Conservation (phyloP, 2,797 vertebrate genomes). For the Melanotaenia maccullochi region DNA sequence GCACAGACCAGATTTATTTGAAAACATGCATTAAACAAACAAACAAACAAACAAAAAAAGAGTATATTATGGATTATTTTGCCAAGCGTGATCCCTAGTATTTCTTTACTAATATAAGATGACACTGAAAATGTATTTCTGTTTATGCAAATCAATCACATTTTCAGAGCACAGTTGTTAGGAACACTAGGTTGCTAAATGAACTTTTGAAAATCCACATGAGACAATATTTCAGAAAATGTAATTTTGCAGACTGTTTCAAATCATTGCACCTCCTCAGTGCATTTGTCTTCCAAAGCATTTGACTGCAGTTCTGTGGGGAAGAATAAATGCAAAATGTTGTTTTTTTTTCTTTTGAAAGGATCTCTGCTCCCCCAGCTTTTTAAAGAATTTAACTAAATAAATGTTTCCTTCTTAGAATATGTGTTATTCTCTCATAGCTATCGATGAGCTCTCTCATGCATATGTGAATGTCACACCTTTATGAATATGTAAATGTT, state of each 20-base stretch:
- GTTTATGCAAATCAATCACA: conserved; percentile 64
- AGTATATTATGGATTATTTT: conserved; percentile 46
- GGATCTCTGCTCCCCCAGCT: conserved; percentile 75
- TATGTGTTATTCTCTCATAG: conserved; percentile 81
- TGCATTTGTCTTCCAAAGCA: conserved; percentile 84
- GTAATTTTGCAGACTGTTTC: conserved; percentile 87
- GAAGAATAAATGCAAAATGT: conserved; percentile 84
- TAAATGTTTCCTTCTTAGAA: conserved; percentile 79
- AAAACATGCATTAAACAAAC: conserved; percentile 34
- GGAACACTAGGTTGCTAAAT: conserved; percentile 81
- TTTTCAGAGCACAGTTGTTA: conserved; percentile 76
- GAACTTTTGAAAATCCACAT: conserved; percentile 84
- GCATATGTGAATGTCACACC: conserved; percentile 88
- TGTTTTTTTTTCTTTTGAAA: conserved; percentile 75
- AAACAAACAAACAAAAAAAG: conserved; percentile 16
- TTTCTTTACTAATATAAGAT: conserved; percentile 52
- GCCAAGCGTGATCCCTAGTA: conserved; percentile 14
- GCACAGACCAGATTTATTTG: conserved; percentile 40
- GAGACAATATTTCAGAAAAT: conserved; percentile 85
- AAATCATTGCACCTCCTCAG: conserved; percentile 82
- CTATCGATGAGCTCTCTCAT: conserved; percentile 83
- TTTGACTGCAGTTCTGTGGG: conserved; percentile 83
- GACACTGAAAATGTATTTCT: conserved; percentile 65
- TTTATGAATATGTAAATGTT: conserved; percentile 89
- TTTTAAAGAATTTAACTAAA: conserved; percentile 82